A percentile compares a stretch with the other conserved stretches of the same genome.
Evolutionary conservation across 2,113 vertebrate species (phyloP).

Genomic region (Hippocampus zosterae): DNA sequence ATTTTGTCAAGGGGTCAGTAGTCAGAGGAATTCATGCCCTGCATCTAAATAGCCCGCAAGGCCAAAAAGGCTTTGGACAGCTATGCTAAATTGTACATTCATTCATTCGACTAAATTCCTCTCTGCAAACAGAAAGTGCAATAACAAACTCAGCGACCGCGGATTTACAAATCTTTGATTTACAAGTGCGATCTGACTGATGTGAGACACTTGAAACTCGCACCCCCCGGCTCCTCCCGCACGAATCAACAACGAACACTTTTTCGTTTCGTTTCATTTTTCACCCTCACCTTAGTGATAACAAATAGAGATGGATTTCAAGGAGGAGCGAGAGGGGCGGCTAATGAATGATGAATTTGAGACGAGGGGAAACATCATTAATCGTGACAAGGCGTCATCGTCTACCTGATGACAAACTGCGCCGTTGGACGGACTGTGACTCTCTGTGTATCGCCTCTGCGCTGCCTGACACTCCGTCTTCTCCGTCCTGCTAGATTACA

Average conservation of each 20-base stretch:
- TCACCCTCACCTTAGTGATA: conserved; percentile 61
- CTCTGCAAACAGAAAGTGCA: neutral
- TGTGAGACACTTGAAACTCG: conserved; percentile 55
- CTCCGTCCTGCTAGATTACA: conserved; percentile 76
- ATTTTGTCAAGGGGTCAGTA: no score
- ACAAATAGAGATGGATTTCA: conserved; percentile 67
- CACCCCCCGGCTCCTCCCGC: conserved; percentile 36
- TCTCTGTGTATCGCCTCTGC: conserved; percentile 72
- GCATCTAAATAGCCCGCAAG: neutral
- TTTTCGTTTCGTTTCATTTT: conserved; percentile 48
- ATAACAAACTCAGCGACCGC: conserved; percentile 26
- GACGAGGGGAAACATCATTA: conserved; percentile 69
- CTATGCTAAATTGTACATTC: neutral
- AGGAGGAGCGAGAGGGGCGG: conserved; percentile 48
- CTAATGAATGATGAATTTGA: conserved; percentile 79
- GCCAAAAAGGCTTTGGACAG: conserved; percentile 1
- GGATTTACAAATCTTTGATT: conserved; percentile 42
- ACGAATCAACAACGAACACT: conserved; percentile 49
- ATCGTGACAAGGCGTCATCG: conserved; percentile 69
- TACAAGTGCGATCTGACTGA: conserved; percentile 55
- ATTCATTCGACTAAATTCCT: conserved; percentile 38
- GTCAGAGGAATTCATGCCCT: neutral
- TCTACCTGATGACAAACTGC: conserved; percentile 73
- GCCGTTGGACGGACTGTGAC: conserved; percentile 64
- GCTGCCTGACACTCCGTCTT: conserved; percentile 76